Percentiles rank a stretch among this genome's conserved stretches.
These are phyloP conservation scores for Chanos chanos DNA, from an alignment of 2,797 vertebrate species.

Conservation along the genomic window DNA sequence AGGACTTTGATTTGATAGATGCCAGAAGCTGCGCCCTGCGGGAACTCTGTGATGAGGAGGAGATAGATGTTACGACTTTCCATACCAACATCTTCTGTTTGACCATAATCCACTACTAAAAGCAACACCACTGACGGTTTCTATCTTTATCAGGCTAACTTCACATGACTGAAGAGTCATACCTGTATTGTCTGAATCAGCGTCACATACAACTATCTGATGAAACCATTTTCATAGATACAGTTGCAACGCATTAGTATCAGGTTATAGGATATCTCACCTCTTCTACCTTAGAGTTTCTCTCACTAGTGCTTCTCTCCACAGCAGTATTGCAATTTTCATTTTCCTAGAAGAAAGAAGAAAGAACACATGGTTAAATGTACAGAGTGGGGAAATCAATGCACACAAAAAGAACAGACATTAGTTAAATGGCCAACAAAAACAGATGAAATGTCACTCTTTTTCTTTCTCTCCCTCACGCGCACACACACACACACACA, in stretches of 20 bases:
- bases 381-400: no score
- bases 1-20: conserved; percentile 85
- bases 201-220: no score
- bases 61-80: background rate
- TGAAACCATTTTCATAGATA: no score
- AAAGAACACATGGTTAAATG: background rate
- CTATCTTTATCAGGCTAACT: no score
- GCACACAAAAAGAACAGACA: background rate
- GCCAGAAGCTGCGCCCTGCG: conserved; percentile 77
- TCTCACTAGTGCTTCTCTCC: conserved; percentile 55
- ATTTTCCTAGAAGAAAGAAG: conserved; percentile 34
- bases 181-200: no score
- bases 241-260: no score
- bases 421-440: background rate
- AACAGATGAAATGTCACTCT: background rate
- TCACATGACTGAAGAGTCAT: no score
- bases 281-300: conserved; percentile 67
- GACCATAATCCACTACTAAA: no score
- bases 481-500: background rate
- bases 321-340: conserved; percentile 20
- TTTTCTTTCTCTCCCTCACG: conserved; percentile 11
- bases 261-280: conserved; percentile 54
- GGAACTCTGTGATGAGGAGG: conserved; percentile 66
- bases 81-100: background rate
- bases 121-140: no score